Evolutionary conservation across 2,113 vertebrate genomes (phyloP), one percentile per base, ranked within the genome.

Genomic region (Ivindomyrus marchei): DNA sequence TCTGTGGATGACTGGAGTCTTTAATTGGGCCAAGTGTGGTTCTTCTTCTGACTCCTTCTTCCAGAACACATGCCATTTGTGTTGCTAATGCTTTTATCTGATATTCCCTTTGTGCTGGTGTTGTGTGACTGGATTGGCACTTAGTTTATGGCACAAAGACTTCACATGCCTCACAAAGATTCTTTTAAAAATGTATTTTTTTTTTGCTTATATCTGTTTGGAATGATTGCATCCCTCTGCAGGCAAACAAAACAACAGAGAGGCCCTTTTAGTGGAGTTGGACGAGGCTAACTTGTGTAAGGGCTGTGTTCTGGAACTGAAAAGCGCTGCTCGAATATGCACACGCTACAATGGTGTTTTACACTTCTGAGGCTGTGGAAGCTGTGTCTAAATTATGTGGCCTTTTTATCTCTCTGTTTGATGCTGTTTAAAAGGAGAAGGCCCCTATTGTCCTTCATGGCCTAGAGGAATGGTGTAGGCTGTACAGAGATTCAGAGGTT

Each of bases 401-500:
- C 94, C 92, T 95, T 96, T 96, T 95, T 94, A 95, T 95, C 93
- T 93, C 91, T 85, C 91, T 90, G 94, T 97, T 97, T 97, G 97
- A 97, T 96, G 96, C 95, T 94, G 94, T 94, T 95, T 96, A 93
- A 88, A 96, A 96, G 95, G 95, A 97, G 95, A 97, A 97, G 96
- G 95, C 94, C 86, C 93, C 93, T 94, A 96, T 97, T 98, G 97
- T 97, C 95, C 95, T 94, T 92, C 90, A 93, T 95, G 95, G 97
- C 97, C 97, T 93, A 94, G 93, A 97, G 97, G 97, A 96, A 96
- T 94, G 96, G 95, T 96, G 94, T 95, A 92, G 95, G 95, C 96
- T 95, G 93, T 91, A 92, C 93, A 94, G 91, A 95, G 93, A 94
- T 50, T 88, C 95, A 95, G 95, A 95, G 94, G 93, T 95, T 94